phyloP scores from a whole-genome alignment of 1,140 invertebrate genomes.

The Aethina tumida region DNA sequence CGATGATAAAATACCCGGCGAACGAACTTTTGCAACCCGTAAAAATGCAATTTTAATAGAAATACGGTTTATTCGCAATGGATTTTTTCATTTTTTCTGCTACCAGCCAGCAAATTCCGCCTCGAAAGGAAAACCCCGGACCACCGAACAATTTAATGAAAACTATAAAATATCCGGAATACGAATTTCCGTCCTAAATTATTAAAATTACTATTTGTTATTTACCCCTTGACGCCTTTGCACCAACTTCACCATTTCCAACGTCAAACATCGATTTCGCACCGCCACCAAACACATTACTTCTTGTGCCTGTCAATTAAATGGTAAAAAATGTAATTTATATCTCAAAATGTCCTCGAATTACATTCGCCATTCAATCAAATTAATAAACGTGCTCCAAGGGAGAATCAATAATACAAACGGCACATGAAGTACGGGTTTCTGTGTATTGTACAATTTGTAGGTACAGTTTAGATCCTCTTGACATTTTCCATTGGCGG shows the following conservation, averaged over 20 bases:
- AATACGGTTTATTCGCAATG: constrained; percentile 18
- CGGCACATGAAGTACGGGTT: too few species aligned
- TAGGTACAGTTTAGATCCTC: too few species aligned
- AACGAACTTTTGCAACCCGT: constrained; percentile 24
- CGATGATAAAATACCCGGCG: constrained; percentile 26
- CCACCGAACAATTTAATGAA: constrained; percentile 20
- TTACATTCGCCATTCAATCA: too few species aligned
- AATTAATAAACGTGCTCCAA: too few species aligned
- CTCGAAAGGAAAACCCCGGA: constrained; percentile 16
- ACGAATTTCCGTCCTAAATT: constrained; percentile 15
- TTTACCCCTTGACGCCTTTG: constrained; percentile 15
- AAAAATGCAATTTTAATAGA: constrained; percentile 27
- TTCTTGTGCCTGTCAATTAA: too few species aligned
- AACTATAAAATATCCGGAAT: constrained; percentile 20
- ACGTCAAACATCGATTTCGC: too few species aligned
- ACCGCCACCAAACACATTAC: too few species aligned
- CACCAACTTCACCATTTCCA: constrained; percentile 5
- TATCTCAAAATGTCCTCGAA: too few species aligned
- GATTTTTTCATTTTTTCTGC: constrained; percentile 19
- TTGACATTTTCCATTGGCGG: too few species aligned
- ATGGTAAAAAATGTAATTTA: too few species aligned
- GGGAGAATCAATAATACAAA: too few species aligned
- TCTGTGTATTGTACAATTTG: too few species aligned
- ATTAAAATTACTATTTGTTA: constrained; percentile 19
- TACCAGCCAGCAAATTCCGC: constrained; percentile 16